phyloP scores from a whole-genome alignment of 2,113 vertebrate species.

The Scytalopus superciliaris region DNA sequence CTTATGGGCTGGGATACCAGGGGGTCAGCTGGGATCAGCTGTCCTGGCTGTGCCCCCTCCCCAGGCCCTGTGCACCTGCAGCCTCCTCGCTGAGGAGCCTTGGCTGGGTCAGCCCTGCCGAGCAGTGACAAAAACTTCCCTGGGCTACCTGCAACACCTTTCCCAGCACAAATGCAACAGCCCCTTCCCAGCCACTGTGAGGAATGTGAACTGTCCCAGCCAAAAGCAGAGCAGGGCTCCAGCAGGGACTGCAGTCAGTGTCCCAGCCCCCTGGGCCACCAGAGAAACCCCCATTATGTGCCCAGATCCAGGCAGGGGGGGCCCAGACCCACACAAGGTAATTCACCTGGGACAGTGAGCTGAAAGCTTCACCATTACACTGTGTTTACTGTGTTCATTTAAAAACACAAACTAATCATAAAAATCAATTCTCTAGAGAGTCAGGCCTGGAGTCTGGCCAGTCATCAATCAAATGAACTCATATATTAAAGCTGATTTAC shows the following conservation, averaged over 20 bases:
- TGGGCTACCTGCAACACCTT: no score
- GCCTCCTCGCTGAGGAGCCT: no score
- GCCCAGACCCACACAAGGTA: not conserved
- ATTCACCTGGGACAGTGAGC: not conserved
- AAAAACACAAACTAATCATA: not conserved
- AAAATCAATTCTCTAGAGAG: not conserved
- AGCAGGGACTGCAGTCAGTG: no score
- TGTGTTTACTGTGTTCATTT: not conserved
- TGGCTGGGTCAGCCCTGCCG: not conserved
- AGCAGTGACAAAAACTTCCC: not conserved
- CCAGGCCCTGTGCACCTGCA: no score
- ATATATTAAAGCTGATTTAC: not conserved
- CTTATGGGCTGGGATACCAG: no score
- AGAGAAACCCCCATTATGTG: fast-evolving
- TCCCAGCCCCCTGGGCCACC: not conserved
- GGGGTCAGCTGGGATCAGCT: not conserved
- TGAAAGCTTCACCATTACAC: not conserved
- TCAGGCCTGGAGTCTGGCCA: not conserved
- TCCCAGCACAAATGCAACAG: not conserved
- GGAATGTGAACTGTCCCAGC: no score
- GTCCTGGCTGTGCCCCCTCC: not conserved
- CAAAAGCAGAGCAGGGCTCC: not conserved
- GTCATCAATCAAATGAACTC: not conserved
- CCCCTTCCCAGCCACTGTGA: not conserved
- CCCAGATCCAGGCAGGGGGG: not conserved